A percentile compares a stretch with the other conserved stretches of the same genome.
phyloP scores from a whole-genome alignment of 1,140 invertebrate species.

The Temnothorax nylanderi region DNA sequence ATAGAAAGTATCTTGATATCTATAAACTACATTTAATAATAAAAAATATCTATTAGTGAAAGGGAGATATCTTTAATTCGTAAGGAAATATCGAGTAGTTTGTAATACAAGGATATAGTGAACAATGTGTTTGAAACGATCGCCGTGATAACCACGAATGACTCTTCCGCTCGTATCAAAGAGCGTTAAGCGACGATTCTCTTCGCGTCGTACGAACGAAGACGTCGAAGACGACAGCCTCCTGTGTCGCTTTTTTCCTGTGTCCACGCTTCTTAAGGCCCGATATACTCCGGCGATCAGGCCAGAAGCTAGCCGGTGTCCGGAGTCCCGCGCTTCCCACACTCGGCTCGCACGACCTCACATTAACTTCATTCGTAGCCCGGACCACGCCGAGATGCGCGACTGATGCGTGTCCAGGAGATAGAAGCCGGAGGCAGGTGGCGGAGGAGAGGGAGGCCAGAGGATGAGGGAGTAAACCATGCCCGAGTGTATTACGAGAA shows the following conservation, averaged over 20 bases:
- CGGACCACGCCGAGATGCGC: constrained; percentile 65
- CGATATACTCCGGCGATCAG: constrained; percentile 36
- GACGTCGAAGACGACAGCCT: constrained; percentile 46
- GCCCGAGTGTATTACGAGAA: constrained; percentile 74
- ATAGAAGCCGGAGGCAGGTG: constrained; percentile 59
- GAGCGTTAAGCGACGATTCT: constrained; percentile 43
- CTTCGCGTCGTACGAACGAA: constrained; percentile 45
- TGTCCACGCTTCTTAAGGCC: constrained; percentile 18
- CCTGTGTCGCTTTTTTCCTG: constrained; percentile 54
- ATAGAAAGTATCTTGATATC: background rate
- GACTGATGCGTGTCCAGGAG: constrained; percentile 76
- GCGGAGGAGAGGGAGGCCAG: constrained; percentile 18
- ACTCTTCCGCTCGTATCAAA: constrained; percentile 15
- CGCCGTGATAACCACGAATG: background rate
- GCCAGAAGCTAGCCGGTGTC: constrained; percentile 34
- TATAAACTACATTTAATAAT: background rate
- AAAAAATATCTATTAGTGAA: background rate
- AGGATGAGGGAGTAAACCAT: constrained; percentile 60
- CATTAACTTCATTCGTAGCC: constrained; percentile 75
- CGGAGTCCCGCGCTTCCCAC: constrained; percentile 69
- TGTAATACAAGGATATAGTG: background rate
- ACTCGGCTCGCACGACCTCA: constrained; percentile 76
- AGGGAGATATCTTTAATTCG: background rate
- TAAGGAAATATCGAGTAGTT: background rate
- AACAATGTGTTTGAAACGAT: background rate